Evolutionary conservation across 2,888 invertebrate species (phyloP).

Genomic region (Limenitis camilla): DNA sequence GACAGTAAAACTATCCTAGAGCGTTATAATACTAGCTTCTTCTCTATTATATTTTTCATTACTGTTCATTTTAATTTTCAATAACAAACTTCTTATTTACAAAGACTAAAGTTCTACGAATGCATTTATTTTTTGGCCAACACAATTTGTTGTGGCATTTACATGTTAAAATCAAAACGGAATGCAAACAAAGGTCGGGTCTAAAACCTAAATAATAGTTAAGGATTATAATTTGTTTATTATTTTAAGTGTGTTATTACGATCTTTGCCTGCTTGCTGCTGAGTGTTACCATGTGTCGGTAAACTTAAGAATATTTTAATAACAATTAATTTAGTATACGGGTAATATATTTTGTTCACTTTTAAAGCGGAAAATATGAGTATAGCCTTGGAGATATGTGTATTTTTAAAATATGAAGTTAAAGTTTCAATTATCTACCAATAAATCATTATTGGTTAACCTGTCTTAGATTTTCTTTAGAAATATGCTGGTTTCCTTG

Average conservation of each 20-base stretch:
- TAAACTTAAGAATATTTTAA: constrained; percentile 17
- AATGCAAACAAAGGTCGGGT: constrained; percentile 31
- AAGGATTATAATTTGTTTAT: constrained; percentile 39
- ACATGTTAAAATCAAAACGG: constrained; percentile 24
- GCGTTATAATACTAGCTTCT: too few relatives aligned
- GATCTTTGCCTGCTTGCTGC: constrained; percentile 24
- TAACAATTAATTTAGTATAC: constrained; percentile 3
- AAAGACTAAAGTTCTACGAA: constrained; percentile 5
- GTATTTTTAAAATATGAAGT: background rate
- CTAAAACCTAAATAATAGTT: constrained; percentile 30
- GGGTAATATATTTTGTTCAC: background rate
- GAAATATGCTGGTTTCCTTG: too few relatives aligned
- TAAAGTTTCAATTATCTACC: background rate
- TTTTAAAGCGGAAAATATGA: too few relatives aligned
- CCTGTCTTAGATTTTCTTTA: too few relatives aligned
- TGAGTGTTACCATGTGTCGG: constrained; percentile 37
- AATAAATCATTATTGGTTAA: too few relatives aligned
- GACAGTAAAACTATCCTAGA: too few relatives aligned
- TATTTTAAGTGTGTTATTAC: constrained; percentile 40
- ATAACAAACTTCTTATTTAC: constrained; percentile 5
- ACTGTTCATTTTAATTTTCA: background rate
- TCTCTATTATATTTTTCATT: too few relatives aligned
- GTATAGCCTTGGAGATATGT: background rate
- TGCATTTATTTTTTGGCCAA: constrained; percentile 15
- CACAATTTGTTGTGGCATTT: constrained; percentile 17